Conservation (phyloP, 2,888 invertebrate genomes). For the Himalopsyche tibetana region DNA sequence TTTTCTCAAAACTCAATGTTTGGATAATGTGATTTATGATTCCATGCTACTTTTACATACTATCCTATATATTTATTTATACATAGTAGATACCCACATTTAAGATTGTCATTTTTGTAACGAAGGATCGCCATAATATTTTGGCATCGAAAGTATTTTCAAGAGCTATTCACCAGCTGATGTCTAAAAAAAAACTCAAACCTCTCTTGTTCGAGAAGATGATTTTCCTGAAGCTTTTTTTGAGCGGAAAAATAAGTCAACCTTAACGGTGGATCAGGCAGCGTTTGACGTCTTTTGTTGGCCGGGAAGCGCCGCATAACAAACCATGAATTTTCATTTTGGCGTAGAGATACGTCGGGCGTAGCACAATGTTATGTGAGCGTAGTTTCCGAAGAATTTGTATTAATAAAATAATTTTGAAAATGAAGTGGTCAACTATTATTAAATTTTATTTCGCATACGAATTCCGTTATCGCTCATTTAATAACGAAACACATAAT, state of each 20-base stretch:
- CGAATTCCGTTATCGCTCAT: too few relatives aligned
- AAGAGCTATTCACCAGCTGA: slow-evolving; percentile 22
- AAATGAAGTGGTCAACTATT: background rate
- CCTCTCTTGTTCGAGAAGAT: background rate
- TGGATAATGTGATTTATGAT: too few relatives aligned
- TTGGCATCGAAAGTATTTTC: slow-evolving; percentile 31
- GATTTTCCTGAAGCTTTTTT: slow-evolving; percentile 7
- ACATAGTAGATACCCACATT: background rate
- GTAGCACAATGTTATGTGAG: background rate
- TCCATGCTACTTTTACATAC: too few relatives aligned
- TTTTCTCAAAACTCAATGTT: too few relatives aligned
- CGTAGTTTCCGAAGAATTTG: slow-evolving; percentile 1
- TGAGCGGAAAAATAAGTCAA: slow-evolving; percentile 2
- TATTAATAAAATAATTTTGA: background rate
- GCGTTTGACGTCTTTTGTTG: slow-evolving; percentile 17
- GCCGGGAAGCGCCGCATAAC: slow-evolving; percentile 24
- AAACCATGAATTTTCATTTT: slow-evolving; percentile 30
- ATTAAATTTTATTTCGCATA: slow-evolving; percentile 1
- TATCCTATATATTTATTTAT: background rate
- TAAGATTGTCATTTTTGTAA: background rate
- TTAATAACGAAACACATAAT: too few relatives aligned
- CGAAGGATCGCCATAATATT: slow-evolving; percentile 4
- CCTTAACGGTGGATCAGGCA: slow-evolving; percentile 21
- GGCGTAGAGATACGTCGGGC: slow-evolving; percentile 9
- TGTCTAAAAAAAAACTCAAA: background rate